Conservation (phyloP, 2,888 invertebrate species). For the Octodonta nipae region DNA sequence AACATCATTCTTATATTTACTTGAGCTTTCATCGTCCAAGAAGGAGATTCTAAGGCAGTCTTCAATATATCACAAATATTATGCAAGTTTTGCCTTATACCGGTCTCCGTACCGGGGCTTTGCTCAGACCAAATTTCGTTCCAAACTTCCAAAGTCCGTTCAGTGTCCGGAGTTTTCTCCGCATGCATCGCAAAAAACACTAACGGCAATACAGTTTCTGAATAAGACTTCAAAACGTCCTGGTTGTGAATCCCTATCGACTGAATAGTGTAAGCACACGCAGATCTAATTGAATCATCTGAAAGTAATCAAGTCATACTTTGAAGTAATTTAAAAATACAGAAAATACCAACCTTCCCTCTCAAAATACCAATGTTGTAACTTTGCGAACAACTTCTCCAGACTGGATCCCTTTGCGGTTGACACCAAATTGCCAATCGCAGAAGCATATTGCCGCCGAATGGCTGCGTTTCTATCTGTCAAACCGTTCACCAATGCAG, state of each 20-base stretch:
- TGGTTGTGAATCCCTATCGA: constrained; percentile 72
- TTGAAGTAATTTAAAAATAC: constrained; percentile 4
- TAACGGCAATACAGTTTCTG: constrained; percentile 61
- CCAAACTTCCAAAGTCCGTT: constrained; percentile 59
- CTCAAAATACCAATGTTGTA: constrained; percentile 53
- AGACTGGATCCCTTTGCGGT: constrained; percentile 64
- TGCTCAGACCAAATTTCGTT: constrained; percentile 82
- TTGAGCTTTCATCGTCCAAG: constrained; percentile 80
- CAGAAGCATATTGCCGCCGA: constrained; percentile 69
- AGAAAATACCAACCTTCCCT: constrained; percentile 41
- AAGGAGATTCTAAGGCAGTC: constrained; percentile 61
- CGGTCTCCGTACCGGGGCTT: constrained; percentile 72
- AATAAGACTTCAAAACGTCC: constrained; percentile 67
- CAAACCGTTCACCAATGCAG: constrained; percentile 58
- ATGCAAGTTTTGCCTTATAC: constrained; percentile 61
- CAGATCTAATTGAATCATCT: constrained; percentile 63
- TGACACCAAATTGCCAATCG: constrained; percentile 72
- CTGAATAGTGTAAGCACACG: constrained; percentile 62
- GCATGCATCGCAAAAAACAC: constrained; percentile 86
- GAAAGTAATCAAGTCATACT: constrained; percentile 15
- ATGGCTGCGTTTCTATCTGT: constrained; percentile 74
- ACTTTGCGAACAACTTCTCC: constrained; percentile 48
- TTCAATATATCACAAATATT: constrained; percentile 59
- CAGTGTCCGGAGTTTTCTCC: constrained; percentile 52
- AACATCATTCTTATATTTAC: constrained; percentile 25